Conservation (phyloP, 2,113 vertebrate species). For the Herpailurus yagouaroundi region DNA sequence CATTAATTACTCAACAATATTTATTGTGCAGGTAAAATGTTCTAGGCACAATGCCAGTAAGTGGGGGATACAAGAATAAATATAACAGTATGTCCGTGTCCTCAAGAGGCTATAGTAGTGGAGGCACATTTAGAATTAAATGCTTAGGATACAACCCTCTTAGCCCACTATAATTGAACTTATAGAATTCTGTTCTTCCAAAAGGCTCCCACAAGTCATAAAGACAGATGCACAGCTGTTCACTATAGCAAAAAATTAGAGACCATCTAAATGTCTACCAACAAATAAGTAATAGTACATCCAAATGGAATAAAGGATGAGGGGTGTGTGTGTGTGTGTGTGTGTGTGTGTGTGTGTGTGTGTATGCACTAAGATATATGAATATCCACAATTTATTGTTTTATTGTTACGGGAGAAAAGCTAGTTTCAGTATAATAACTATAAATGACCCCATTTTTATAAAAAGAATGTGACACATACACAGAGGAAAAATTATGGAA, state of each 20-base stretch:
- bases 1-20: not conserved
- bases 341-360: no score
- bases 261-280: not conserved
- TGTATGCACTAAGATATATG: not conserved
- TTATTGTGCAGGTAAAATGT: not conserved
- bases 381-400: not conserved
- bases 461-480: not conserved
- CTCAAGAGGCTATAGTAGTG: not conserved
- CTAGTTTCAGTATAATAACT: not conserved
- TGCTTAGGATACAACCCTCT: not conserved
- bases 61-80: not conserved
- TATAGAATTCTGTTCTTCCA: not conserved
- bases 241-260: not conserved
- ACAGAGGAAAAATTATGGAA: not conserved
- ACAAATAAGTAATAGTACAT: not conserved
- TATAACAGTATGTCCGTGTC: not conserved
- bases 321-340: no score
- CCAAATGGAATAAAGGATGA: not conserved
- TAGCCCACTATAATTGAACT: not conserved
- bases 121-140: not conserved
- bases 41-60: not conserved
- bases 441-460: not conserved
- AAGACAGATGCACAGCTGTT: not conserved
- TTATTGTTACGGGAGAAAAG: not conserved
- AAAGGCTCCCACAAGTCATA: not conserved